Evolutionary conservation across 2,797 vertebrate species (phyloP).

Genomic region (Coregonus suidteri): DNA sequence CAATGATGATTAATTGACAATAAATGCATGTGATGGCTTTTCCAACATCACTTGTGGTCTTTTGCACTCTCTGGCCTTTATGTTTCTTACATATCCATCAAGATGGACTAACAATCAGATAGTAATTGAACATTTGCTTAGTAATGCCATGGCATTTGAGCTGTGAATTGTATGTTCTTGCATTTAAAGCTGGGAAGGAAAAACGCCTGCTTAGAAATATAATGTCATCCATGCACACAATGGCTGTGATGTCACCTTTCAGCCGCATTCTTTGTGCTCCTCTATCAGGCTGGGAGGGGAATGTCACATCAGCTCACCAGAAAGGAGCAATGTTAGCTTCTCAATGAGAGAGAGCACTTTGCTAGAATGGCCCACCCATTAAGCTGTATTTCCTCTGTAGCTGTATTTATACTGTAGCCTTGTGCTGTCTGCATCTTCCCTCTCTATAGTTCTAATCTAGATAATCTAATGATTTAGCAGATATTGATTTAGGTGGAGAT

Average conservation of each 20-base stretch:
- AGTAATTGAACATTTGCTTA: not conserved
- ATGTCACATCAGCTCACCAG: conserved; percentile 33
- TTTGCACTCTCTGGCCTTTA: not conserved
- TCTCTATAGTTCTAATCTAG: not conserved
- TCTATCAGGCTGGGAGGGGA: conserved; percentile 34
- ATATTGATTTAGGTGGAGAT: conserved; percentile 24
- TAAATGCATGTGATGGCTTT: not conserved
- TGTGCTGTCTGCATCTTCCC: not conserved
- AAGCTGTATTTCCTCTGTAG: conserved; percentile 6
- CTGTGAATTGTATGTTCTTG: not conserved
- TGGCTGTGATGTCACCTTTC: conserved; percentile 39
- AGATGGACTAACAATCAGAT: not conserved
- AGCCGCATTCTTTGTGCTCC: conserved; percentile 56
- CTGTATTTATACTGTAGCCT: not conserved
- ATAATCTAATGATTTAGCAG: not conserved
- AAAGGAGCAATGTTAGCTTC: not conserved
- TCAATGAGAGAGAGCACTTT: conserved; percentile 22
- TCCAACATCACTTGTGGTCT: conserved; percentile 61
- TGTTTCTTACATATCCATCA: not conserved
- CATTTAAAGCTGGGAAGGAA: conserved; percentile 8
- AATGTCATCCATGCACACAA: conserved; percentile 29
- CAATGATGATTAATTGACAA: not conserved
- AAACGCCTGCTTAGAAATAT: conserved; percentile 1
- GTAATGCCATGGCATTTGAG: not conserved
- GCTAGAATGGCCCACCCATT: not conserved